phyloP scores from a whole-genome alignment of 2,797 vertebrate species.

The Semotilus atromaculatus region DNA sequence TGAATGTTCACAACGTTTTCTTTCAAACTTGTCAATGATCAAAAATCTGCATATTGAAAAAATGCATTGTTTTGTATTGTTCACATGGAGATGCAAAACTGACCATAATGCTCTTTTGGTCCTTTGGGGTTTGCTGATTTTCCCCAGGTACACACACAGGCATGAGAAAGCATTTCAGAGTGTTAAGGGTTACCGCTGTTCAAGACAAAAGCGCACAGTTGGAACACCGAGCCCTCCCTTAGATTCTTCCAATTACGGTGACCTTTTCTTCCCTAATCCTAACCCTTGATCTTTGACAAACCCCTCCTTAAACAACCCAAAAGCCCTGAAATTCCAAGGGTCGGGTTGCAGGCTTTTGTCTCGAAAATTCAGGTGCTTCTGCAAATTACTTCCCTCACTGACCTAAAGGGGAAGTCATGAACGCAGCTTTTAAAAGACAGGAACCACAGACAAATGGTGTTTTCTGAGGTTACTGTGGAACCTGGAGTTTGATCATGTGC shows the following conservation, averaged over 20 bases:
- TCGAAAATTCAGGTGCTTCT: slow-evolving; percentile 65
- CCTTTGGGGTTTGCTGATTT: slow-evolving; percentile 17
- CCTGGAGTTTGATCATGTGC: not conserved
- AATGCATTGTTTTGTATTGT: not conserved
- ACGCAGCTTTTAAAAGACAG: slow-evolving; percentile 13
- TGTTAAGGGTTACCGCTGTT: slow-evolving; percentile 68
- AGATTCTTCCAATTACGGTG: slow-evolving; percentile 74
- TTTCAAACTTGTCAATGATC: not conserved
- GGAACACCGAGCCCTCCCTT: slow-evolving; percentile 57
- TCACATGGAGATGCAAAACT: not conserved
- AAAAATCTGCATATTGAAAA: too few species aligned
- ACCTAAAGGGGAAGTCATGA: slow-evolving; percentile 63
- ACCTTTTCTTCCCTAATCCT: slow-evolving; percentile 76
- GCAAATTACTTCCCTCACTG: slow-evolving; percentile 49
- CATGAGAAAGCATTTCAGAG: slow-evolving; percentile 64
- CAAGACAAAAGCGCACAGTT: slow-evolving; percentile 75
- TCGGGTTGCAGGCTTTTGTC: slow-evolving; percentile 75
- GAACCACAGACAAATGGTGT: not conserved
- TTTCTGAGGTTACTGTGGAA: not conserved
- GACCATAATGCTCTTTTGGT: not conserved
- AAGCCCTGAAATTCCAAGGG: slow-evolving; percentile 74
- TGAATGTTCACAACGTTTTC: too few species aligned
- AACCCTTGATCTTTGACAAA: slow-evolving; percentile 77
- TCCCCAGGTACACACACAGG: slow-evolving; percentile 52
- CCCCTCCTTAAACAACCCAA: slow-evolving; percentile 65